Conservation (phyloP, 2,888 invertebrate genomes). For the Cerceris ruficornis region DNA sequence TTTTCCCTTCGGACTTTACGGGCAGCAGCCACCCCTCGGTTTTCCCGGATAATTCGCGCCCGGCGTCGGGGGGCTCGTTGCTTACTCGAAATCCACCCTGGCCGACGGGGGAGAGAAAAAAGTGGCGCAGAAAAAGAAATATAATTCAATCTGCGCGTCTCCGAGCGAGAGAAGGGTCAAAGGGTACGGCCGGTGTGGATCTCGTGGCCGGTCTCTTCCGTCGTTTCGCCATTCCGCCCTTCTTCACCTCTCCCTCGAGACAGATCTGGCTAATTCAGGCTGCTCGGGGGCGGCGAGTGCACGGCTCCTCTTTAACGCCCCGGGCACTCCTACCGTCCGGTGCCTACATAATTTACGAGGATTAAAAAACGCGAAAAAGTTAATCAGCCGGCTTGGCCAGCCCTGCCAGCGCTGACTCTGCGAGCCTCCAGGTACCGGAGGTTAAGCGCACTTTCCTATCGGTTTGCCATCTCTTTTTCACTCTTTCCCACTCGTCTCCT, state of each 20-base stretch:
- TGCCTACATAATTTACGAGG: constrained; percentile 66
- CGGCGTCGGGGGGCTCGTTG: constrained; percentile 15
- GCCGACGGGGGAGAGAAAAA: constrained; percentile 4
- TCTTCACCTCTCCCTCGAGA: constrained; percentile 12
- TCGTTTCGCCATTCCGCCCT: neutral
- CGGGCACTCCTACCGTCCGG: constrained; percentile 46
- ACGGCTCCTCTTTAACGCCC: constrained; percentile 50
- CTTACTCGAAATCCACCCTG: constrained; percentile 16
- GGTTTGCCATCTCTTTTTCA: constrained; percentile 6
- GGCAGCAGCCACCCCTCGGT: neutral
- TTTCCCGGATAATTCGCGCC: constrained; percentile 17
- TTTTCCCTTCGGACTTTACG: neutral
- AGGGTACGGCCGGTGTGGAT: constrained; percentile 22
- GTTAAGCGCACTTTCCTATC: constrained; percentile 3
- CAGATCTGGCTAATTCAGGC: constrained; percentile 59
- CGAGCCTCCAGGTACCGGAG: constrained; percentile 34
- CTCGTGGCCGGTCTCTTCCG: constrained; percentile 8
- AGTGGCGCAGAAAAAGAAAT: constrained; percentile 21
- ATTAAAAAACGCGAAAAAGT: constrained; percentile 69
- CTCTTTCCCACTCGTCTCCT: neutral
- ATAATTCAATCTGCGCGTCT: constrained; percentile 57
- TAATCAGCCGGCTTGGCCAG: constrained; percentile 64
- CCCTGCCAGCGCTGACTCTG: constrained; percentile 27
- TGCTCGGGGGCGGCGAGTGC: constrained; percentile 15
- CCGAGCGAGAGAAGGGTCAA: constrained; percentile 33